These are phyloP conservation scores for Opisthocomus hoazin DNA, from an alignment of 2,113 vertebrate species.

Conservation along the genomic window DNA sequence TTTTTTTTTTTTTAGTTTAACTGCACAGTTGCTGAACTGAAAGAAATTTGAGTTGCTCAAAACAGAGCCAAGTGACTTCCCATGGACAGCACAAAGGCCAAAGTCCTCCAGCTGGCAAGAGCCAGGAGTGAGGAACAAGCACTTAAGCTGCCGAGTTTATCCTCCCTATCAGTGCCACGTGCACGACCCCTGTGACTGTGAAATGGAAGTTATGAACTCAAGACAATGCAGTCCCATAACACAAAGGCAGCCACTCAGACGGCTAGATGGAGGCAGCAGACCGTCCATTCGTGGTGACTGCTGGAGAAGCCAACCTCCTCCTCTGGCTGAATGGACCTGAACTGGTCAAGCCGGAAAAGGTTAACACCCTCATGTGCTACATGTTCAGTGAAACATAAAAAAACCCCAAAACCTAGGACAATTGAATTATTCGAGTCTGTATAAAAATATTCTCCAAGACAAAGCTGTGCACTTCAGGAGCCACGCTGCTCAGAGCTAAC, in stretches of 20 bases:
- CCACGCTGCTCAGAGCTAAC: not conserved
- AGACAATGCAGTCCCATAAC: not conserved
- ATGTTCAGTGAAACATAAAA: not conserved
- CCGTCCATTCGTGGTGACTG: fast-evolving
- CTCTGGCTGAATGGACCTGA: not conserved
- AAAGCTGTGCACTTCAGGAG: not conserved
- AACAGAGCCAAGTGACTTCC: not conserved
- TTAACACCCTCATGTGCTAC: fast-evolving
- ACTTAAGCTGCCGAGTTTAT: not conserved
- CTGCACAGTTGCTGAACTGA: not conserved
- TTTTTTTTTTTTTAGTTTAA: not conserved
- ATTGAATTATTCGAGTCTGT: not conserved
- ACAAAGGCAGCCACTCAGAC: not conserved
- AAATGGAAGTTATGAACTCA: not conserved
- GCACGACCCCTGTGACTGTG: fast-evolving
- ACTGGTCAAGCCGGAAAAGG: not conserved
- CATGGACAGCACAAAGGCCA: fast-evolving
- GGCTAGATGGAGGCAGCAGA: not conserved
- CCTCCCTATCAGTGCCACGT: fast-evolving
- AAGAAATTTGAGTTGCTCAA: not conserved
- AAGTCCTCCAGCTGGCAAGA: not conserved
- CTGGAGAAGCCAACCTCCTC: not conserved
- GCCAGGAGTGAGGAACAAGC: not conserved
- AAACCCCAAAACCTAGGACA: not conserved
- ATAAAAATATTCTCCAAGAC: not conserved